Conservation (phyloP, 1,140 invertebrate species). For the Stegodyphus dumicola region DNA sequence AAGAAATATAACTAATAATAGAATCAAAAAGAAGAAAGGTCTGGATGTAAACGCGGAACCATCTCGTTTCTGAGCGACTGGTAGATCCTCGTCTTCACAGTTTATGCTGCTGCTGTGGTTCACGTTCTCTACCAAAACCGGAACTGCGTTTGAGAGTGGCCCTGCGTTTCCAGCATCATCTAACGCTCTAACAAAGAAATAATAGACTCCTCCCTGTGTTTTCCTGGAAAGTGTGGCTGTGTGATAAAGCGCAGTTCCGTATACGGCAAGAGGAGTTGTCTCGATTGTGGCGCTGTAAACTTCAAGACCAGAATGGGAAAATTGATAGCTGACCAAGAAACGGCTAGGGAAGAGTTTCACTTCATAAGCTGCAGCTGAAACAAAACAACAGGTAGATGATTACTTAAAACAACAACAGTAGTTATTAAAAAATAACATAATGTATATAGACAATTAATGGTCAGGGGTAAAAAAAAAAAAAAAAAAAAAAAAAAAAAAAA, state of each 20-base stretch:
- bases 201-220: conserved; percentile 66
- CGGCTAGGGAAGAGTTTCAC: conserved; percentile 25
- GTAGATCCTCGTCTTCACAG: background rate
- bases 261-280: conserved; percentile 28
- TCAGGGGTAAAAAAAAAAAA: no score
- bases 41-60: no score
- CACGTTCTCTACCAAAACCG: background rate
- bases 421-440: no score
- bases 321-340: conserved; percentile 7
- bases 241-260: conserved; percentile 65
- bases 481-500: no score
- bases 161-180: conserved; percentile 68
- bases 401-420: no score
- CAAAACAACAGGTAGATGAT: background rate
- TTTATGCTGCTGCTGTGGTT: background rate
- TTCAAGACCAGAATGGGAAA: conserved; percentile 55
- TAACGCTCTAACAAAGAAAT: conserved; percentile 72
- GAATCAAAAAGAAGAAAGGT: background rate
- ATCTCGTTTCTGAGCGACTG: background rate
- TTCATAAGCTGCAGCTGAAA: conserved; percentile 43
- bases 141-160: conserved; percentile 72
- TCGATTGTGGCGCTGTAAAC: conserved; percentile 59
- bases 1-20: background rate
- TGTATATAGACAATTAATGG: no score
- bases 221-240: conserved; percentile 67